These are phyloP conservation scores for Nannobrachium achirus DNA, from an alignment of 2,113 vertebrate species.

Conservation along the genomic window DNA sequence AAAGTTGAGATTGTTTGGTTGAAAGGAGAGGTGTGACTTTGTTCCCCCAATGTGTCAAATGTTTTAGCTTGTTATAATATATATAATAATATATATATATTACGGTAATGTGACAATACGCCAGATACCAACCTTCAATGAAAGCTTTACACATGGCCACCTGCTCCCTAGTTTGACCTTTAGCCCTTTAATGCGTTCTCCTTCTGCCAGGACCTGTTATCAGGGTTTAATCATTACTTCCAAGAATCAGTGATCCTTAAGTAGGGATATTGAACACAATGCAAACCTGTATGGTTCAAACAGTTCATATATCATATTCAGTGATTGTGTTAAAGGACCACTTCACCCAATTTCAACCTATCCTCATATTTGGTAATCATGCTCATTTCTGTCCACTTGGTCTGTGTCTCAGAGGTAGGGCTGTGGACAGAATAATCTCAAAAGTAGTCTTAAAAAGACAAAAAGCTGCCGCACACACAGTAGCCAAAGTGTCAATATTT, in stretches of 20 bases:
- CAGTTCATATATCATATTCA: neutral
- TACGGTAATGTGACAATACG: constrained; percentile 27
- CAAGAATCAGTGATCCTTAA: neutral
- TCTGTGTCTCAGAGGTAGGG: neutral
- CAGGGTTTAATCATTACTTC: constrained; percentile 4
- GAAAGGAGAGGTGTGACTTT: neutral
- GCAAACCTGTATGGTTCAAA: neutral
- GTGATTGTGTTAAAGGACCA: too few relatives aligned
- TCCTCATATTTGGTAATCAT: too few relatives aligned
- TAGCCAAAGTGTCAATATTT: too few relatives aligned
- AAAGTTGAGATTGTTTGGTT: constrained; percentile 16
- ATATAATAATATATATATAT: too few relatives aligned
- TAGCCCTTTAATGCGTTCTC: constrained; percentile 46
- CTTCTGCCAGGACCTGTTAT: constrained; percentile 23
- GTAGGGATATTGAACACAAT: neutral
- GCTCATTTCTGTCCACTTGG: neutral
- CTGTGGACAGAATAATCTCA: too few relatives aligned
- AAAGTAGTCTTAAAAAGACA: too few relatives aligned
- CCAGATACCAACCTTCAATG: constrained; percentile 21
- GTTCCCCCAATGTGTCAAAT: constrained; percentile 4
- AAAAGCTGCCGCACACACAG: too few relatives aligned
- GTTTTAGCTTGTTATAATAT: constrained; percentile 10
- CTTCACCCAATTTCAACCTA: too few relatives aligned
- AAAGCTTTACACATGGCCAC: constrained; percentile 42
- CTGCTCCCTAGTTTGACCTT: constrained; percentile 31